Evolutionary conservation across 1,140 invertebrate species (phyloP), one percentile per base, ranked within the genome.

Genomic region (Pseudomyrmex concolor): DNA sequence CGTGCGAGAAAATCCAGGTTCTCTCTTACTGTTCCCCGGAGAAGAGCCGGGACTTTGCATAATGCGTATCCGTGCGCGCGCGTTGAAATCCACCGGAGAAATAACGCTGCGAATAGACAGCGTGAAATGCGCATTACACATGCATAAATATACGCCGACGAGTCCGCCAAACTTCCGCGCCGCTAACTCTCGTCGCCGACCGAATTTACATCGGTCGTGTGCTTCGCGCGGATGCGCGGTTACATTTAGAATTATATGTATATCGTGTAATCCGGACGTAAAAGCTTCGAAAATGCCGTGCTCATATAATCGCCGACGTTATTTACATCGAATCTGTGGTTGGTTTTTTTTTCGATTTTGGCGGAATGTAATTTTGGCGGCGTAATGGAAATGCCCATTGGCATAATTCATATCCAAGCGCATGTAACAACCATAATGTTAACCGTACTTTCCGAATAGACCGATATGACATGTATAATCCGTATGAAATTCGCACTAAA

Each of bases 111-210:
- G 81, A 70, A 64, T 74, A 83, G 66, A 80, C 62, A 80, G 48
- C 63, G 76, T 70, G 64, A 72, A 62, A 84, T 72, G 68, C 48
- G 51, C 57, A 83, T 83, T 83, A 82, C 55, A 62, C 77, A 54
- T 74, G 77, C 85, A 85, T 86, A 83, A 86, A 86, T 86, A 57
- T 54, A 74, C 34, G 54, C 60, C 34, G 50, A 48, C 73, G n/a
- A 68, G 60, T 13, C 19, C 64, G 63, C 76, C 66, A 55, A 80
- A 59, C 34, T 78, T 80, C 66, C 76, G 54, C 66, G 43, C 19
- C 22, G 54, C 22, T 70, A 48, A 70, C 34, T 70, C 60, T 70
- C 60, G 43, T 17, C 62, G 62, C 17, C 50, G 25, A 51, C 8
- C 66, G 34, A 71, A 86, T 84, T 86, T 66, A 45, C 81, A 57